Percentiles rank a stretch among this genome's conserved stretches.
phyloP scores from a whole-genome alignment of 2,888 invertebrate genomes.

The Cylindroiulus punctatus region DNA sequence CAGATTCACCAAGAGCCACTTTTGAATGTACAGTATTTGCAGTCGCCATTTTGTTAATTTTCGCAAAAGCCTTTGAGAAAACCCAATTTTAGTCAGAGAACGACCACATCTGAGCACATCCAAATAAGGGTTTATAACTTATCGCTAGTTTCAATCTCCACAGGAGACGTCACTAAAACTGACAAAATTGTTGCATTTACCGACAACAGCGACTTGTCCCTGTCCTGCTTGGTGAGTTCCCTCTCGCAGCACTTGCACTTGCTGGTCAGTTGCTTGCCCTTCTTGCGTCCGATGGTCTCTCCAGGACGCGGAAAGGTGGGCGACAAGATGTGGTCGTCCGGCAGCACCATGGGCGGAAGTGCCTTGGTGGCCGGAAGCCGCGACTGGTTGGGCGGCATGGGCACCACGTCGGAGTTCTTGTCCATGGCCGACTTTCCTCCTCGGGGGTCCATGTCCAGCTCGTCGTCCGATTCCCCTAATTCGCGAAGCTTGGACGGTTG shows the following conservation, averaged over 20 bases:
- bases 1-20: no score
- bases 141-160: no score
- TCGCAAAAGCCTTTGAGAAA: no score
- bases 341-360: background rate
- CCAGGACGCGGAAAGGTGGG: background rate
- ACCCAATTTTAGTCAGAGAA: no score
- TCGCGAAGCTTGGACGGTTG: background rate
- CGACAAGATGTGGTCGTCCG: background rate
- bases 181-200: no score
- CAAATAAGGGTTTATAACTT: no score
- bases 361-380: background rate
- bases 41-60: no score
- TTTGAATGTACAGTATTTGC: no score
- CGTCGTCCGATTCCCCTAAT: background rate
- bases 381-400: background rate
- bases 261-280: background rate
- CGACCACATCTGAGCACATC: no score
- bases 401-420: background rate
- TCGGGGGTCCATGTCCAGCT: background rate
- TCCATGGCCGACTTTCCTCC: background rate
- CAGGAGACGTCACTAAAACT: no score
- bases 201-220: slow-evolving; percentile 13
- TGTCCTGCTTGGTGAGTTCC: slow-evolving; percentile 11
- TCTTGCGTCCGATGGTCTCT: background rate
- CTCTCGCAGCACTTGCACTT: slow-evolving; percentile 5